A percentile compares a stretch with the other conserved stretches of the same genome.
These are phyloP conservation scores for Shargacucullia verbasci DNA, from an alignment of 2,888 invertebrate species.

Conservation along the genomic window DNA sequence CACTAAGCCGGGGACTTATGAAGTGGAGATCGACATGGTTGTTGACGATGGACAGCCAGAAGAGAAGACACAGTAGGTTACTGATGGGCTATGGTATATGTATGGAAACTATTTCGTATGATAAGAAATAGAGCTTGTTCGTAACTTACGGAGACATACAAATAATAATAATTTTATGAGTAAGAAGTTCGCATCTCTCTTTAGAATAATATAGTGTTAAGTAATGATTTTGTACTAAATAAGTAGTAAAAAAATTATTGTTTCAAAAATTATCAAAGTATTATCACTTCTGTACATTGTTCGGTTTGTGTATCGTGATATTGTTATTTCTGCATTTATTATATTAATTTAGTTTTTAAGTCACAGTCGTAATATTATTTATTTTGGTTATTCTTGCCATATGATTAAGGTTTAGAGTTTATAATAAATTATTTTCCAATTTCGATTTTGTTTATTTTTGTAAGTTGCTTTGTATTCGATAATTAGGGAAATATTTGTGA, in stretches of 20 bases:
- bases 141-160: conserved; percentile 15
- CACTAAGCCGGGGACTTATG: conserved; percentile 81
- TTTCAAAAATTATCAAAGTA: conserved; percentile 8
- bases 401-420: conserved; percentile 60
- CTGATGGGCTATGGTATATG: not conserved
- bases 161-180: conserved; percentile 17
- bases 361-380: conserved; percentile 50
- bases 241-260: conserved; percentile 7
- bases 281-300: conserved; percentile 22
- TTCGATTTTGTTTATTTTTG: conserved; percentile 26
- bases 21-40: conserved; percentile 81
- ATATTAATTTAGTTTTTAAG: conserved; percentile 46
- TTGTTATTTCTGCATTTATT: conserved; percentile 55
- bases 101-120: conserved; percentile 16
- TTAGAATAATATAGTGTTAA: conserved; percentile 6
- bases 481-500: no score
- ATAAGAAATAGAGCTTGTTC: conserved; percentile 15
- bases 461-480: conserved; percentile 37
- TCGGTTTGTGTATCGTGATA: conserved; percentile 40
- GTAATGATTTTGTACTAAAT: conserved; percentile 5
- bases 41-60: conserved; percentile 82
- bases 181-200: conserved; percentile 15
- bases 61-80: conserved; percentile 55
- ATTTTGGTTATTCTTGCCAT: conserved; percentile 82
- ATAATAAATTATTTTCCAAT: conserved; percentile 62